phyloP scores from a whole-genome alignment of 2,113 vertebrate species.

The Rutilus rutilus region DNA sequence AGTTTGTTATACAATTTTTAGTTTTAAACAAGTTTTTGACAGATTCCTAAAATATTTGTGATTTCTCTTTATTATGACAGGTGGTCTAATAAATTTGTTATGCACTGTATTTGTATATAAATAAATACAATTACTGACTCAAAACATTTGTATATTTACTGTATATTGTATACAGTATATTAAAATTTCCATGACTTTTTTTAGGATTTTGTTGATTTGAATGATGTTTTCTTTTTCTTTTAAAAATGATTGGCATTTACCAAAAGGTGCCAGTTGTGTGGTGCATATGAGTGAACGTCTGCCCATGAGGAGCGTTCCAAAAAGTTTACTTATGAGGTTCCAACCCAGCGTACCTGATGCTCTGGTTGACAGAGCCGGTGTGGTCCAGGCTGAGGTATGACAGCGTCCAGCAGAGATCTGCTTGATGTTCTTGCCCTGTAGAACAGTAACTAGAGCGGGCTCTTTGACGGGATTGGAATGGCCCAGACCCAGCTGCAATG shows the following conservation, averaged over 20 bases:
- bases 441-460: conserved; percentile 70
- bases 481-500: conserved; percentile 76
- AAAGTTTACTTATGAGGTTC: background rate
- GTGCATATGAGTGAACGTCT: background rate
- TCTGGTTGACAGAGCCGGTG: conserved; percentile 71
- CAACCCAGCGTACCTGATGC: conserved; percentile 70
- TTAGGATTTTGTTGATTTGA: background rate
- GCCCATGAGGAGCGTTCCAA: background rate
- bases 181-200: background rate
- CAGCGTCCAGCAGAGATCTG: conserved; percentile 82
- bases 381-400: conserved; percentile 81
- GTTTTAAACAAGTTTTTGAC: no score
- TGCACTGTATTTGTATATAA: no score
- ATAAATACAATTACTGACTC: no score
- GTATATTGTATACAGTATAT: background rate
- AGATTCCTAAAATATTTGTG: no score
- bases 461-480: conserved; percentile 79
- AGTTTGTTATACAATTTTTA: no score
- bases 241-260: no score
- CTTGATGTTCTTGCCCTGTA: conserved; percentile 77
- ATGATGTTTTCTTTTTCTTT: no score
- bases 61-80: no score
- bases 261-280: background rate
- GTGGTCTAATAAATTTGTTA: no score
- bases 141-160: background rate